Conservation (phyloP, 1,140 invertebrate genomes). For the Matsumurasca onukii region DNA sequence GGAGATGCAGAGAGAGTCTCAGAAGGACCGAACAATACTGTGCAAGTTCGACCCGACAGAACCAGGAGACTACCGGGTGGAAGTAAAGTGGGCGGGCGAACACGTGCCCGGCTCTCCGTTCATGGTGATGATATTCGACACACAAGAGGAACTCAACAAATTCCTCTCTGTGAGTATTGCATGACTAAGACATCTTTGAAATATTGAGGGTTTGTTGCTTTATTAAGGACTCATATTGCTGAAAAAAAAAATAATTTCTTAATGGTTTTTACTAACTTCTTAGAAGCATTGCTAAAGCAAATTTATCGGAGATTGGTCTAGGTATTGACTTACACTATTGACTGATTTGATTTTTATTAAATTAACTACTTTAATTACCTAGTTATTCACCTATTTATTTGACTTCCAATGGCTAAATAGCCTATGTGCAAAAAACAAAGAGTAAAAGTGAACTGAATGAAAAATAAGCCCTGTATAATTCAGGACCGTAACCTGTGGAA, state of each 20-base stretch:
- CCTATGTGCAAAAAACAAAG: too few species aligned
- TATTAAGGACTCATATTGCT: not conserved
- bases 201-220: not conserved
- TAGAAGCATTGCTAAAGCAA: too few species aligned
- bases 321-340: too few species aligned
- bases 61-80: constrained; percentile 96
- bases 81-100: constrained; percentile 98
- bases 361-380: too few species aligned
- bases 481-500: too few species aligned
- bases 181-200: not conserved
- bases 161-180: constrained; percentile 49
- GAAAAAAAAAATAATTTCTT: not conserved
- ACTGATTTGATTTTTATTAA: too few species aligned
- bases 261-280: too few species aligned
- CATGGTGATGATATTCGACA: constrained; percentile 98
- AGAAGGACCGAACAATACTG: constrained; percentile 96
- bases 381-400: too few species aligned
- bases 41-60: constrained; percentile 98
- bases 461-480: too few species aligned
- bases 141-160: constrained; percentile 86
- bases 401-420: too few species aligned
- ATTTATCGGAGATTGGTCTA: too few species aligned
- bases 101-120: constrained; percentile 97
- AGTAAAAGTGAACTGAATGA: too few species aligned
- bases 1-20: constrained; percentile 99